Percentiles rank a stretch among this genome's conserved stretches.
phyloP scores from a whole-genome alignment of 2,888 invertebrate genomes.

The Chymomyza amoena region DNA sequence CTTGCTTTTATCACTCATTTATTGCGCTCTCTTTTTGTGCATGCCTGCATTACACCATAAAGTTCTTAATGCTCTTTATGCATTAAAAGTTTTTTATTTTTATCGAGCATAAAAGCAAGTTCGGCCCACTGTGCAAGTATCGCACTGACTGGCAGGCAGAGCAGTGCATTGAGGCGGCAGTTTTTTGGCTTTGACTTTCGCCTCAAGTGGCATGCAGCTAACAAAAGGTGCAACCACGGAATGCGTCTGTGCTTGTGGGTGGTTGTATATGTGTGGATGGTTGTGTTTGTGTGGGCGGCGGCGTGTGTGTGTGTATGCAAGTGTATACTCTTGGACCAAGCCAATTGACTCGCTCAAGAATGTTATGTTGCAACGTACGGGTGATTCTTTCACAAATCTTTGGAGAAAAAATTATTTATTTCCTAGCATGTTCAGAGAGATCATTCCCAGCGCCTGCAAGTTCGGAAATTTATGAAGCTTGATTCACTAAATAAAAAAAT shows the following conservation, averaged over 20 bases:
- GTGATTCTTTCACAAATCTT: background rate
- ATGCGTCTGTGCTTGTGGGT: background rate
- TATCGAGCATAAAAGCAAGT: background rate
- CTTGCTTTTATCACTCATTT: no score
- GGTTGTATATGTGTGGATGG: background rate
- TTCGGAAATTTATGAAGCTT: no score
- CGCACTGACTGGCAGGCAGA: background rate
- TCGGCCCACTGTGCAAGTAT: background rate
- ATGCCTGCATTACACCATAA: no score
- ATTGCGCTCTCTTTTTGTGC: no score
- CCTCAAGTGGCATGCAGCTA: slow-evolving; percentile 45
- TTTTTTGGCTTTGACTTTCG: slow-evolving; percentile 28
- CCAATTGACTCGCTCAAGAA: background rate
- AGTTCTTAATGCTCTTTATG: no score
- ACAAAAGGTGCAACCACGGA: slow-evolving; percentile 4
- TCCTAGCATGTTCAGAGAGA: no score
- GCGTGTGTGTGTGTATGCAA: slow-evolving; percentile 51
- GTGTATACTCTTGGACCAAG: slow-evolving; percentile 35
- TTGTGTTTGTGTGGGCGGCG: background rate
- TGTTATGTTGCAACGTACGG: background rate
- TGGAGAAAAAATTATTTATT: no score
- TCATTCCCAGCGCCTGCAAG: no score
- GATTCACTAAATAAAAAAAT: no score
- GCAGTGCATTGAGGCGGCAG: slow-evolving; percentile 23
- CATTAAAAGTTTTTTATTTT: background rate